Percentiles rank a stretch among this genome's conserved stretches.
Evolutionary conservation across 1,140 invertebrate genomes (phyloP).

Genomic region (Panulirus ornatus): DNA sequence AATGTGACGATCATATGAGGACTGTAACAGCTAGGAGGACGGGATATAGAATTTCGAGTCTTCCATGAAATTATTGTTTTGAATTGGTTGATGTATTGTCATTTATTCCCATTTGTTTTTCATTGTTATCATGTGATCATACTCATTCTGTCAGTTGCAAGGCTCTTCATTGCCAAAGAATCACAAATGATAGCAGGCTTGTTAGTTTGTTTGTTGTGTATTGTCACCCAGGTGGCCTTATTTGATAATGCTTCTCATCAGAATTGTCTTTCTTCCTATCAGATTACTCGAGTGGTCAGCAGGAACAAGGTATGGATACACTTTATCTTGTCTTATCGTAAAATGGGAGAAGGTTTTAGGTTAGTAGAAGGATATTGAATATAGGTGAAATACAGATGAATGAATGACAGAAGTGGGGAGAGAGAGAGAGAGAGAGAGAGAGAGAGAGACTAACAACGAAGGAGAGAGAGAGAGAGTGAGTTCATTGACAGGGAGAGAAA

Average conservation of each 20-base stretch:
- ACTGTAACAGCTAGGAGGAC: too few relatives aligned
- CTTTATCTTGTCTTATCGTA: constrained; percentile 16
- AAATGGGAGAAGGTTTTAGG: constrained; percentile 1
- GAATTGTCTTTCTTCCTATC: constrained; percentile 52
- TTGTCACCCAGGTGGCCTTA: neutral
- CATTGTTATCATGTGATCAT: too few relatives aligned
- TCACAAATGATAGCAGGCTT: too few relatives aligned
- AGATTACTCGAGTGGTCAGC: constrained; percentile 38
- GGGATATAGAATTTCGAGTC: too few relatives aligned
- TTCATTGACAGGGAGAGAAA: constrained; percentile 15
- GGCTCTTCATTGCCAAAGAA: too few relatives aligned
- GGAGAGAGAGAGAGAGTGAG: constrained; percentile 50
- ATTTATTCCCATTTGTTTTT: too few relatives aligned
- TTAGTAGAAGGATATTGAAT: neutral
- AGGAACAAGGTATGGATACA: constrained; percentile 46
- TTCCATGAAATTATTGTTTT: too few relatives aligned
- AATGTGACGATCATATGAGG: too few relatives aligned
- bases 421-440: constrained; percentile 44
- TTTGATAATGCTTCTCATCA: neutral
- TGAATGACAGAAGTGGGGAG: neutral
- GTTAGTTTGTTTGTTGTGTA: neutral
- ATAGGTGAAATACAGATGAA: neutral
- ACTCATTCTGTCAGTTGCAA: too few relatives aligned
- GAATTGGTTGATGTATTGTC: too few relatives aligned
- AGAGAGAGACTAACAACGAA: constrained; percentile 42